phyloP scores from a whole-genome alignment of 2,888 invertebrate species.

The Cosmorhoe ocellata region DNA sequence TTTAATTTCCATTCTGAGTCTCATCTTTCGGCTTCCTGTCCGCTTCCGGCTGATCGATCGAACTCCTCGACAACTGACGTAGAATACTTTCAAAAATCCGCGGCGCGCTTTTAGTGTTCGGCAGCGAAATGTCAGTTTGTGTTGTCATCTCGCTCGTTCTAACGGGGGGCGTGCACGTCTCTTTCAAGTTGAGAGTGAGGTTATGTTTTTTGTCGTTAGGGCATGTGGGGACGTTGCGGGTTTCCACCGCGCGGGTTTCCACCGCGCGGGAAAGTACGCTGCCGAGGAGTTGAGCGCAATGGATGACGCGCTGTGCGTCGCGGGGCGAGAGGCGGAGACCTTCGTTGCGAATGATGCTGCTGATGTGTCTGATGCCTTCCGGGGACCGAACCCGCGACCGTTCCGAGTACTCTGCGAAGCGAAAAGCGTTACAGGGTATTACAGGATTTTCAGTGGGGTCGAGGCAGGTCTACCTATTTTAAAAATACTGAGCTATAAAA shows the following conservation, averaged over 20 bases:
- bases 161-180: conserved; percentile 53
- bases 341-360: conserved; percentile 60
- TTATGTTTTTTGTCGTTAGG: conserved; percentile 50
- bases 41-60: conserved; percentile 53
- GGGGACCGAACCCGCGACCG: conserved; percentile 60
- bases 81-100: conserved; percentile 74
- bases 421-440: too few species aligned
- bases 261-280: conserved; percentile 66
- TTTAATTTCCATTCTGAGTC: not conserved
- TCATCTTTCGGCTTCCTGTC: not conserved
- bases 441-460: too few species aligned
- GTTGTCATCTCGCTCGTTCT: conserved; percentile 58
- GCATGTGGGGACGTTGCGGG: conserved; percentile 42
- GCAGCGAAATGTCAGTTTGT: conserved; percentile 74
- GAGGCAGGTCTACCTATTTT: too few species aligned
- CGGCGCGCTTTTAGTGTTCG: conserved; percentile 76
- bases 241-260: conserved; percentile 43
- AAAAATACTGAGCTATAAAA: too few species aligned
- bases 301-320: conserved; percentile 70
- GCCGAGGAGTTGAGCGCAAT: conserved; percentile 70
- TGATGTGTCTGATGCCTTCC: conserved; percentile 54
- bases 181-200: conserved; percentile 64
- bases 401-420: conserved; percentile 35
- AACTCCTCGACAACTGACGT: conserved; percentile 66
- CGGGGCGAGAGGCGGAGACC: conserved; percentile 65